A percentile compares a stretch with the other conserved stretches of the same genome.
phyloP scores from a whole-genome alignment of 2,888 invertebrate genomes.

The Limnephilus lunatus region DNA sequence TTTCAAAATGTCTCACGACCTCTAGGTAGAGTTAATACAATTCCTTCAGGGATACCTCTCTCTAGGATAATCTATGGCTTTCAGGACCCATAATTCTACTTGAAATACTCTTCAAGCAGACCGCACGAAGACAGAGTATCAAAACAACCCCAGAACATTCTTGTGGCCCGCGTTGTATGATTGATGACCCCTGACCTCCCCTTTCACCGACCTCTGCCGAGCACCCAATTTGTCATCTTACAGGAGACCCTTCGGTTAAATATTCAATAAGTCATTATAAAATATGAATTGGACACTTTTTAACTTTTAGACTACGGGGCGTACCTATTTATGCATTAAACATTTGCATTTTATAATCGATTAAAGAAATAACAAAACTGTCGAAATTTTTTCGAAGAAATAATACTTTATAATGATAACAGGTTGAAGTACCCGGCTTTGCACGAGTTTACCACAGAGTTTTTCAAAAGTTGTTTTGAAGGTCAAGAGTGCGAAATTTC shows the following conservation, averaged over 20 bases:
- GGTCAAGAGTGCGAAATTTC: too few species aligned
- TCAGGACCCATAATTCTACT: background rate
- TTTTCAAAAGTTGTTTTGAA: too few species aligned
- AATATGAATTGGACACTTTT: background rate
- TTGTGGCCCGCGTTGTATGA: background rate
- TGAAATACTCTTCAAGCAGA: background rate
- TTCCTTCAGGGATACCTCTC: background rate
- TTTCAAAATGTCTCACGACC: background rate
- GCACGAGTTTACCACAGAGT: too few species aligned
- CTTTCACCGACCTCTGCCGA: background rate
- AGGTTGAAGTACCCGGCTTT: too few species aligned
- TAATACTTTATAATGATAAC: too few species aligned
- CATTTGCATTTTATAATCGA: background rate
- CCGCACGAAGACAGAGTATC: constrained; percentile 16
- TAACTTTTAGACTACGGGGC: background rate
- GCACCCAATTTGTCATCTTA: constrained; percentile 34
- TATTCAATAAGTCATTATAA: constrained; percentile 10
- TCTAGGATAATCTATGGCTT: background rate
- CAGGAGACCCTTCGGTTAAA: constrained; percentile 13
- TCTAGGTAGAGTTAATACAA: background rate
- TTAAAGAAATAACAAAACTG: background rate
- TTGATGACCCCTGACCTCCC: constrained; percentile 29
- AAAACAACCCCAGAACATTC: constrained; percentile 31
- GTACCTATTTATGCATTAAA: background rate
- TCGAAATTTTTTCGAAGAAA: too few species aligned